phyloP scores from a whole-genome alignment of 2,797 vertebrate species.

The Crenuchus spilurus region DNA sequence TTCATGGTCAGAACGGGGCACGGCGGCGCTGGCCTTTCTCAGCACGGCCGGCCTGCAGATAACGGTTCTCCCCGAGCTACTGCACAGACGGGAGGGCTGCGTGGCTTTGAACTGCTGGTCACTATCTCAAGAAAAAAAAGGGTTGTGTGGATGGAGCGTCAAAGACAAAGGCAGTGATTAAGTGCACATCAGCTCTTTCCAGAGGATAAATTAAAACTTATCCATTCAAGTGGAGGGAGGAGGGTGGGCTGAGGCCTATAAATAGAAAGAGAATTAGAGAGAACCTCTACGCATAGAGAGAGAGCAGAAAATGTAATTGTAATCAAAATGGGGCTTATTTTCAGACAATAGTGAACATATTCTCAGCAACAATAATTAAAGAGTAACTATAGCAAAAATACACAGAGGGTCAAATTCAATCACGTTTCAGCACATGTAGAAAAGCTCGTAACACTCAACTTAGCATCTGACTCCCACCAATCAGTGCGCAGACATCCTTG shows the following conservation, averaged over 20 bases:
- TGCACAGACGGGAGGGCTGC: constrained; percentile 31
- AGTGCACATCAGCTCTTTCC: constrained; percentile 54
- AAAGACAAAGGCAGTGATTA: constrained; percentile 74
- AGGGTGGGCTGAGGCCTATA: background rate
- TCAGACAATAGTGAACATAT: background rate
- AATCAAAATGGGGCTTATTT: background rate
- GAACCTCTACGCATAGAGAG: background rate
- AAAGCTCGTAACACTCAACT: too few species aligned
- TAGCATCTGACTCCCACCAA: too few species aligned
- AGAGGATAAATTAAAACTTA: constrained; percentile 32
- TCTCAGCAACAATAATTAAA: background rate
- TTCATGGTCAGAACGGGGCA: constrained; percentile 78
- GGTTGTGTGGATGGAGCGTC: constrained; percentile 69
- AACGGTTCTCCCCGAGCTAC: constrained; percentile 73
- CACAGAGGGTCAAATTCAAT: too few species aligned
- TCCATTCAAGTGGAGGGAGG: background rate
- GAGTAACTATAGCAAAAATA: background rate
- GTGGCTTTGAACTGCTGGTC: constrained; percentile 78
- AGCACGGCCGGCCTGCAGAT: constrained; percentile 77
- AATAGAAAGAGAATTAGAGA: constrained; percentile 22
- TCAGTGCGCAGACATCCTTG: too few species aligned
- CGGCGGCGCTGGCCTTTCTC: constrained; percentile 73
- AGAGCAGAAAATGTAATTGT: background rate
- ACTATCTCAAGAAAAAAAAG: constrained; percentile 75
- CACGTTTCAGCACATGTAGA: too few species aligned